These are phyloP conservation scores for Caradrina clavipalpis DNA, from an alignment of 2,888 invertebrate species.

Conservation along the genomic window DNA sequence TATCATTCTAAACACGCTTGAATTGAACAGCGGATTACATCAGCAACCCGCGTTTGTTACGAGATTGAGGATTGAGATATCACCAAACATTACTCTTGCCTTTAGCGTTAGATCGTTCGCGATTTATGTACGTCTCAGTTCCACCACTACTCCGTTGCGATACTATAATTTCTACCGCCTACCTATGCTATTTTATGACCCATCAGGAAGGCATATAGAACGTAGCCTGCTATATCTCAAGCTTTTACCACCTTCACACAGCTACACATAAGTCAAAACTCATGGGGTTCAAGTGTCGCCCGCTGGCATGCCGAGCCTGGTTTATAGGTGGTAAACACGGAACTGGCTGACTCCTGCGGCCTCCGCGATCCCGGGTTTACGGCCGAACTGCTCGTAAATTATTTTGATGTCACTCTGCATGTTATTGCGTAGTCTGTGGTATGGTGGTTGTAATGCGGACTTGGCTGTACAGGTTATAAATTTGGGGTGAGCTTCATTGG, in stretches of 20 bases:
- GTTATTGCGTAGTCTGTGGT: conserved; percentile 55
- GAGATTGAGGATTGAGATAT: neutral
- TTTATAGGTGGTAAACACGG: conserved; percentile 66
- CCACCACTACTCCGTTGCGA: neutral
- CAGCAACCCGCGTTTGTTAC: conserved; percentile 9
- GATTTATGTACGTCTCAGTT: conserved; percentile 3
- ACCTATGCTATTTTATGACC: conserved; percentile 13
- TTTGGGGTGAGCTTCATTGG: conserved; percentile 22
- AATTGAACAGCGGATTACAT: conserved; percentile 27
- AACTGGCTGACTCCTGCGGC: conserved; percentile 59
- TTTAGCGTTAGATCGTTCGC: neutral
- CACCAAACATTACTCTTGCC: neutral
- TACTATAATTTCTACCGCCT: conserved; percentile 7
- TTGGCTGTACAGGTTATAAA: conserved; percentile 24
- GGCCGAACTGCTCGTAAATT: conserved; percentile 61
- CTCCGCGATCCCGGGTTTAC: conserved; percentile 59
- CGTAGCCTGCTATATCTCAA: conserved; percentile 4
- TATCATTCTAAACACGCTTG: conserved; percentile 13
- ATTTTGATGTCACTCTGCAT: conserved; percentile 66
- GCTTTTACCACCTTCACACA: neutral
- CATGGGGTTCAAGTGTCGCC: conserved; percentile 41
- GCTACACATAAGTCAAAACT: conserved; percentile 22
- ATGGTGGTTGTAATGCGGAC: conserved; percentile 26
- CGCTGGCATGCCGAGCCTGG: conserved; percentile 43
- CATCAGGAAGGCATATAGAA: conserved; percentile 13